Conservation (phyloP, 2,797 vertebrate species). For the Valencia hispanica region DNA sequence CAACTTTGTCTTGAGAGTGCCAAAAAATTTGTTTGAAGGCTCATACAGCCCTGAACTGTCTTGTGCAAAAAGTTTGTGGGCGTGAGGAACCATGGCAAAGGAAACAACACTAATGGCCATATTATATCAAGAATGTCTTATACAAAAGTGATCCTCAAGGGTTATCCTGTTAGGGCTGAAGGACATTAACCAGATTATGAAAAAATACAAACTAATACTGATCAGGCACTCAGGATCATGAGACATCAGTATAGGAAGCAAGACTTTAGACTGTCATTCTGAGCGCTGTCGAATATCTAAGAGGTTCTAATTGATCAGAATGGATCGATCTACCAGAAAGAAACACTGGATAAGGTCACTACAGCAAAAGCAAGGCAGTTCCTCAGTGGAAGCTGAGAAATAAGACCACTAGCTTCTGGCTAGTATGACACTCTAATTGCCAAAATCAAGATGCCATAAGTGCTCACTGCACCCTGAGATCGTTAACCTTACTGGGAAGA, state of each 20-base stretch:
- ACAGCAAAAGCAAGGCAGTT: neutral
- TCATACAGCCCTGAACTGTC: neutral
- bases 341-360: neutral
- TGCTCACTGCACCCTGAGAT: neutral
- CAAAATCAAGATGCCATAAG: neutral
- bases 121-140: neutral
- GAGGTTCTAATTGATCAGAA: neutral
- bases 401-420: neutral
- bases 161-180: too few species aligned
- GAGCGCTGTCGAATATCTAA: neutral
- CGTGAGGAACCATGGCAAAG: neutral
- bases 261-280: too few species aligned
- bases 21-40: neutral
- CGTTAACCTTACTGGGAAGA: neutral
- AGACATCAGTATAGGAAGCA: too few species aligned
- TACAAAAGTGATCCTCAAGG: too few species aligned
- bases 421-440: neutral
- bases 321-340: neutral
- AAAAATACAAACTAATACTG: too few species aligned
- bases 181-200: too few species aligned
- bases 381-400: neutral
- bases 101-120: neutral
- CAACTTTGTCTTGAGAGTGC: neutral
- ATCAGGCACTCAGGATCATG: too few species aligned
- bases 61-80: neutral